Percentiles rank a stretch among this genome's conserved stretches.
Evolutionary conservation across 2,797 vertebrate species (phyloP).

Genomic region (Sciaenops ocellatus): DNA sequence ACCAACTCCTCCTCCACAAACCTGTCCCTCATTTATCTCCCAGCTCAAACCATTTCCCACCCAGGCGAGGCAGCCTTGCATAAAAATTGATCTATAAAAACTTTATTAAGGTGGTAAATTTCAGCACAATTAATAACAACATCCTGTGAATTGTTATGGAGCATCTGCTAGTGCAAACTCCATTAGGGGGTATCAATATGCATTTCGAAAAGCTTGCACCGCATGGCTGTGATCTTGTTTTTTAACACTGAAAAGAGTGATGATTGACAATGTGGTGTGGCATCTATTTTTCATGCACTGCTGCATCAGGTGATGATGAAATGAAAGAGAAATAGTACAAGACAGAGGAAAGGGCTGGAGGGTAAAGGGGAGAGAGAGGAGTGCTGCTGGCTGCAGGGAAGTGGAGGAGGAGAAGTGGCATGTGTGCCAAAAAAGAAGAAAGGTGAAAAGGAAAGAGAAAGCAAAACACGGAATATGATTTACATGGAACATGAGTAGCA

Average conservation of each 20-base stretch:
- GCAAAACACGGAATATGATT: constrained; percentile 47
- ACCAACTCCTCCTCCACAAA: constrained; percentile 35
- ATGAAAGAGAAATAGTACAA: constrained; percentile 73
- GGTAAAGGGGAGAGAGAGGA: constrained; percentile 45
- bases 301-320: constrained; percentile 82
- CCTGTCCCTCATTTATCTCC: constrained; percentile 48
- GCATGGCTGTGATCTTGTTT: constrained; percentile 74
- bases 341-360: constrained; percentile 40
- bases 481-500: constrained; percentile 40
- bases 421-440: constrained; percentile 34
- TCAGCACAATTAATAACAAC: constrained; percentile 84
- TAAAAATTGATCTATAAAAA: constrained; percentile 84
- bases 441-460: constrained; percentile 37
- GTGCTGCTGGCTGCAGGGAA: constrained; percentile 33
- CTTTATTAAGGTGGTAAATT: constrained; percentile 85
- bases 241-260: constrained; percentile 74
- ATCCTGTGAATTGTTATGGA: constrained; percentile 79
- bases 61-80: constrained; percentile 54
- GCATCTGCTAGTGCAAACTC: constrained; percentile 80
- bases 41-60: constrained; percentile 42
- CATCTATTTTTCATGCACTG: constrained; percentile 78
- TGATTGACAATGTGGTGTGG: constrained; percentile 79
- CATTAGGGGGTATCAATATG: constrained; percentile 77
- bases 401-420: constrained; percentile 23
- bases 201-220: constrained; percentile 49